Evolutionary conservation across 2,797 vertebrate species (phyloP), one percentile per base, ranked within the genome.

Genomic region (Sebastes iracundus): DNA sequence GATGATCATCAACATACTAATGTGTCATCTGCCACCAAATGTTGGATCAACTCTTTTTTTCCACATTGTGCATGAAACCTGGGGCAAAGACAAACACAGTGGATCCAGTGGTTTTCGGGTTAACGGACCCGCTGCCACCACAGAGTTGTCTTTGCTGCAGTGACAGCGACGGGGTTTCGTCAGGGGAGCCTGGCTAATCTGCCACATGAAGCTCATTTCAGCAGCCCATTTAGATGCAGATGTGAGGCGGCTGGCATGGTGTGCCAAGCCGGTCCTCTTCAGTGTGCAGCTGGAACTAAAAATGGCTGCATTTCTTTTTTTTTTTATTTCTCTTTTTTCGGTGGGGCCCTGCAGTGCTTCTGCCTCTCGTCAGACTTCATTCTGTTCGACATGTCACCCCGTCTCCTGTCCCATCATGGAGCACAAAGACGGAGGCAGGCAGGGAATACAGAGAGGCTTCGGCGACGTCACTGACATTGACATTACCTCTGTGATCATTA

Each of bases 401-500:
- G 49, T 56, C 77, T 72, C 72, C 77, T 64, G 69, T 69, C 75
- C 72, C 72, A 28, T 74, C 67, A 22, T 52, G 58, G 13, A 84
- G 77, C 58, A 46, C 46, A 65, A 58, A 75, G 61, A 89, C 61
- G 64, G 71, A 86, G 77, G 81, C 80, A 80, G 72, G 65, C 73
- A 22, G 78, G 64, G 91, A 92, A 93, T 88, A 86, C 83, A 75
- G 90, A 92, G 84, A 81, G 83, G 90, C 84, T 85, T 66, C 63
- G 22, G 72, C 77, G 0, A 80, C 76, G 10, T 72, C 86, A 75
- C 70, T 93, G 93, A 94, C 93, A 91, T 95, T 93, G 92, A 83
- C 90, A 86, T 93, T 94, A 95, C 94, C 94, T 94, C 92, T 93
- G 88, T 92, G 93, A 93, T 94, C 88, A 94, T 94, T 94, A 93